A percentile compares a stretch with the other conserved stretches of the same genome.
Conservation (phyloP, 2,113 vertebrate genomes). For the Paradisaea rubra region DNA sequence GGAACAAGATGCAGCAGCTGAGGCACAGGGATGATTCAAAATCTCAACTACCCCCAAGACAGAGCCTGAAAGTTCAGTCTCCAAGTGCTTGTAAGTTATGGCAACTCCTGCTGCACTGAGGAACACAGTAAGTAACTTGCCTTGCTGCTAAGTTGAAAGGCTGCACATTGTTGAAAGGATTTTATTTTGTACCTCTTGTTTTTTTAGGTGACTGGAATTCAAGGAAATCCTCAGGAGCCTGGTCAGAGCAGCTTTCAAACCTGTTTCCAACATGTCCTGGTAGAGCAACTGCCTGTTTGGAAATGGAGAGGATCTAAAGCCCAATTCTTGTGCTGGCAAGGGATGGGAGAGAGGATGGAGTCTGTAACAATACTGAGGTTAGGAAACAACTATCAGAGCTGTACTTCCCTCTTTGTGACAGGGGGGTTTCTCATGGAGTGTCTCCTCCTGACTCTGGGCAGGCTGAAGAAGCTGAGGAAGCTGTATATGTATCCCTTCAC, state of each 20-base stretch:
- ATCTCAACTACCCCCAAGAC: background rate
- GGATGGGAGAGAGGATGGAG: background rate
- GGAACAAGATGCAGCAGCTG: background rate
- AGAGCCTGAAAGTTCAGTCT: background rate
- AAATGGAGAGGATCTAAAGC: background rate
- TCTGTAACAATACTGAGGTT: background rate
- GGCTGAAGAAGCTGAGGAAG: background rate
- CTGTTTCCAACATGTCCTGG: background rate
- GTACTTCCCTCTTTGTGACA: background rate
- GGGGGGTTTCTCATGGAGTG: background rate
- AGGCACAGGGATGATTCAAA: background rate
- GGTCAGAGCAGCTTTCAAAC: background rate
- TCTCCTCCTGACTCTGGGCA: background rate
- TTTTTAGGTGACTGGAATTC: background rate
- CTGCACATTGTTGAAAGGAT: background rate
- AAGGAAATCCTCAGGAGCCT: background rate
- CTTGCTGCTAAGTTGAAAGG: background rate
- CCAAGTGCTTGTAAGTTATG: background rate
- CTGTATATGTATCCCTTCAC: fast-evolving
- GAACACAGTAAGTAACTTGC: background rate
- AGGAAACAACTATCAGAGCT: background rate
- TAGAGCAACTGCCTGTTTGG: background rate
- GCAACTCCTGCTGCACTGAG: background rate
- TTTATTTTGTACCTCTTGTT: background rate
- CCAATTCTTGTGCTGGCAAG: background rate